phyloP scores from a whole-genome alignment of 2,797 vertebrate species.

The Myripristis murdjan region DNA sequence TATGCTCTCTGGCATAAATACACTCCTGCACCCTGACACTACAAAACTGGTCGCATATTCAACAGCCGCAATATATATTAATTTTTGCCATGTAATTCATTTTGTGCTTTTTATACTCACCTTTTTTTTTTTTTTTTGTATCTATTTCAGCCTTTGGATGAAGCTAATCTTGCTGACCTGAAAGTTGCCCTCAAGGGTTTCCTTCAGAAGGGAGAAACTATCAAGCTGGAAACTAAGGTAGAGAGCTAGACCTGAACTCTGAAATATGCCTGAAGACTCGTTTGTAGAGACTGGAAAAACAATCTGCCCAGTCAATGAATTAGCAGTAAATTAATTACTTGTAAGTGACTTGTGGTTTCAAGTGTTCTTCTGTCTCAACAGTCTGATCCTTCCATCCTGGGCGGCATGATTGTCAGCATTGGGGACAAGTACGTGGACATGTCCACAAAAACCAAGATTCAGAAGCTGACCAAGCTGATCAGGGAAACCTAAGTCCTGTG shows the following conservation, averaged over 20 bases:
- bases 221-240: slow-evolving; percentile 95
- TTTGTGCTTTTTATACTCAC: background rate
- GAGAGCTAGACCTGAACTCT: slow-evolving; percentile 4
- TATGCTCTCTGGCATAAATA: background rate
- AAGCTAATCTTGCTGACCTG: slow-evolving; percentile 88
- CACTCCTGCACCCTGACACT: background rate
- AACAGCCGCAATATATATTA: background rate
- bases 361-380: slow-evolving; percentile 58
- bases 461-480: slow-evolving; percentile 93
- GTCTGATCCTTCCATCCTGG: slow-evolving; percentile 92
- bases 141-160: slow-evolving; percentile 89
- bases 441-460: slow-evolving; percentile 94
- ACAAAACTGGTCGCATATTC: background rate
- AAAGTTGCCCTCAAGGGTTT: slow-evolving; percentile 91
- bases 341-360: background rate
- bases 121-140: slow-evolving; percentile 5
- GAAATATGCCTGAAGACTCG: background rate
- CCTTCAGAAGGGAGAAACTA: slow-evolving; percentile 90
- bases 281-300: background rate
- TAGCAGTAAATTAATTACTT: background rate
- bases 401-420: slow-evolving; percentile 97
- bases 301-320: background rate
- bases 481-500: slow-evolving; percentile 86
- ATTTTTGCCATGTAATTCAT: background rate
- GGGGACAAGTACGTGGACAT: slow-evolving; percentile 91